Evolutionary conservation across 2,888 invertebrate species (phyloP), one percentile per base, ranked within the genome.

Genomic region (Marronus borbonicus): DNA sequence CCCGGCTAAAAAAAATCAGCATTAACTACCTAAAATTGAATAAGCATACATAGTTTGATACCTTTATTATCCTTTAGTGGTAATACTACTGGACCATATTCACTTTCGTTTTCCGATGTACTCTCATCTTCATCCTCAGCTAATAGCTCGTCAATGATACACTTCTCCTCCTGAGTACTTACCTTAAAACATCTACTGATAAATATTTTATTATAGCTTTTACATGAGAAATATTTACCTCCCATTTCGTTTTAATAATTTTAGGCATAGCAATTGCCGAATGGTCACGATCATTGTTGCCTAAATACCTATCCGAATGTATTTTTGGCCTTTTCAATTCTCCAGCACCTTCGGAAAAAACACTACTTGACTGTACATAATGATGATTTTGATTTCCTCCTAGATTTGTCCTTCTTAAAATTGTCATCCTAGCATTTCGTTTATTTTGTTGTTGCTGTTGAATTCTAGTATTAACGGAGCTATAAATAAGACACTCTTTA

Each of bases 261-360:
- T 80, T 80, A 10, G 79, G 80, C 39, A 81, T 72, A 62, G 80
- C 68, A 20, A 80, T 69, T 28, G 79, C 77, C 44, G 82, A 83
- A 72, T 78, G 83, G 66, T 84, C 83, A 68, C 79, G 60, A 17
- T 82, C 81, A 50, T 78, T 50, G 17, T 65, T 52, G 58, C 17
- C 52, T 44, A 76, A 52, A 69, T 69, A 76, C 65, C 81, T 80
- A 66, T 80, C 80, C 17, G 80, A 81, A 62, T 82, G 65, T n/a
- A 81, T 80, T 78, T 81, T 83, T n/a, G 82, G 80, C 44, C 80
- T 64, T 69, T 78, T 81, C 50, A 79, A 58, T 69, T 83, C 80
- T 39, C 83, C 86, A 68, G 85, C 81, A 44, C 88, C 88, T 81
- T 87, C 86, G 8, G 88, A 87, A 81, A 88, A 88, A 69, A 88